phyloP scores from a whole-genome alignment of 2,888 invertebrate species.

The Cheilosia vernalis region DNA sequence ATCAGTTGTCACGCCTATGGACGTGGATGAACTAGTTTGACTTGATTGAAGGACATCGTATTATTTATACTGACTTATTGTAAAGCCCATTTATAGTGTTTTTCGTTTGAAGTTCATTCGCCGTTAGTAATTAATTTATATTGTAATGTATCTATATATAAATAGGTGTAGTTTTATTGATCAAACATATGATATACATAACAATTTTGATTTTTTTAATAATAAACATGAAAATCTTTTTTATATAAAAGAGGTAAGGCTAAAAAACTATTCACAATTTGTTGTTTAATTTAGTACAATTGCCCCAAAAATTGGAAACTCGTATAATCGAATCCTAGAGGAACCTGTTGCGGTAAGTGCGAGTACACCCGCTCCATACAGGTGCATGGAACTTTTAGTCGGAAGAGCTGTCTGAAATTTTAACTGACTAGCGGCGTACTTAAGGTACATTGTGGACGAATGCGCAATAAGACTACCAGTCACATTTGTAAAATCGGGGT shows the following conservation, averaged over 20 bases:
- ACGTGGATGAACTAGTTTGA: constrained; percentile 47
- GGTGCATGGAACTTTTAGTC: too few relatives aligned
- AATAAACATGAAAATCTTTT: constrained; percentile 47
- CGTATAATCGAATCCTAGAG: too few relatives aligned
- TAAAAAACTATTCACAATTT: neutral
- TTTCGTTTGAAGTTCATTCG: constrained; percentile 45
- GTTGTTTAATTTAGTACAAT: neutral
- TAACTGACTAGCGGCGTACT: too few relatives aligned
- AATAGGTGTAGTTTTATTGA: constrained; percentile 58
- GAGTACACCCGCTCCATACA: too few relatives aligned
- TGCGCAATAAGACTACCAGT: too few relatives aligned
- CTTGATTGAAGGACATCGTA: constrained; percentile 43
- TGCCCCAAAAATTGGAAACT: too few relatives aligned
- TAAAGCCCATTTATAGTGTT: constrained; percentile 53
- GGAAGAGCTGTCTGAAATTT: too few relatives aligned
- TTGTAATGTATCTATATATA: constrained; percentile 65
- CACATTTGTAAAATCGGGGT: too few relatives aligned
- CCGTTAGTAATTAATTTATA: constrained; percentile 69
- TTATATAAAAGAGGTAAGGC: constrained; percentile 24
- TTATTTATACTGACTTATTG: constrained; percentile 51
- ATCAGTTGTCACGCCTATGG: constrained; percentile 26
- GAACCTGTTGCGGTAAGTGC: too few relatives aligned
- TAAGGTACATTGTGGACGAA: too few relatives aligned
- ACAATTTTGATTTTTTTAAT: constrained; percentile 22
- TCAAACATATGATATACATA: constrained; percentile 33